Base-by-base conservation (phyloP, 2,113 vertebrate genomes). In the Podocnemis expansa region DNA sequence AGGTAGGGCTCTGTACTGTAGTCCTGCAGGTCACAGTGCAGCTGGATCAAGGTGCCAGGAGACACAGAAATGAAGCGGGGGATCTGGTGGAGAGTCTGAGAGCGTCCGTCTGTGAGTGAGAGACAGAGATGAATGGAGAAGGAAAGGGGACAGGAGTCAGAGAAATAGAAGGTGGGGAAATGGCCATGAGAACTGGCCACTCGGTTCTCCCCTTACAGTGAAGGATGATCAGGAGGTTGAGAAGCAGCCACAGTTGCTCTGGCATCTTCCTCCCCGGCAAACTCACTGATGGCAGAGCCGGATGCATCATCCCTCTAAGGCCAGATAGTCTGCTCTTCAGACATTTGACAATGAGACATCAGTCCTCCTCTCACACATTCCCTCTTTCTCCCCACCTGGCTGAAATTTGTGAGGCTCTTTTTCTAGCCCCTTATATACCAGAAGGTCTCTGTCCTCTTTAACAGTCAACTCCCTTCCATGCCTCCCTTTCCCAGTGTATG, bases 21-120 rank as follows among this genome's bases (percentile, higher is more conserved):
- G 6, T 90, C 93, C 24, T 89, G 47, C 27, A 95, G 34, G 0
- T 6, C 81, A 45, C 96, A 97, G 8, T 91, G 7, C 80, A 98
- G 63, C 27, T 45, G 78, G 21, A 80, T 27, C 34, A 27, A 19
- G 51, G 38, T 34, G 10, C 27, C n/a, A 19, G 14, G 58, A n/a
- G 47, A 47, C 47, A 47, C 47, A 47, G 47, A 47, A 47, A 47
- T 47, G 47, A 47, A 47, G 47, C 47, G 47, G 47, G 47, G 47
- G 47, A 10, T 47, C 47, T 47, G 47, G 47, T 47, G 47, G 47
- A 47, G 47, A 47, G 47, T 47, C 47, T 47, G 47, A 47, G 7
- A 47, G 47, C 47, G 47, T 47, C 47, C 47, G 10, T 47, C 47
- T 47, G 47, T 47, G 47, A 47, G 10, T 47, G 47, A 47, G 47